Conservation (phyloP, 2,888 invertebrate species). For the Pristionchus exspectatus region DNA sequence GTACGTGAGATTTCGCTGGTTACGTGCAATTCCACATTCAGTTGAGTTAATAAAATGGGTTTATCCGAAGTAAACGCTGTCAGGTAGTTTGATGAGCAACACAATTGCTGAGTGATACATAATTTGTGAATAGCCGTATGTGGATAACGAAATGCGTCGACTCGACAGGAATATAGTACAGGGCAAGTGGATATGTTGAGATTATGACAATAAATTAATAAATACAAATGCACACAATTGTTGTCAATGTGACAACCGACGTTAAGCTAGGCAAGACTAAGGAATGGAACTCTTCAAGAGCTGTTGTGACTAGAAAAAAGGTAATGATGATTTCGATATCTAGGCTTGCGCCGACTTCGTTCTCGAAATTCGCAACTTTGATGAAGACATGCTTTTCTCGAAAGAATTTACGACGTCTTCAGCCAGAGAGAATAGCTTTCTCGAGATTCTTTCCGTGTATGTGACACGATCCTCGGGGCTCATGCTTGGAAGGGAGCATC, state of each 20-base stretch:
- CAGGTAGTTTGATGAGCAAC: background rate
- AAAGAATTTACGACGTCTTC: background rate
- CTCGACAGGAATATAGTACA: background rate
- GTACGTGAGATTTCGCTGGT: too few species aligned
- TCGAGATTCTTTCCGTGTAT: background rate
- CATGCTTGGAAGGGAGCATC: background rate
- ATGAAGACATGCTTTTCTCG: background rate
- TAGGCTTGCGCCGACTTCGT: background rate
- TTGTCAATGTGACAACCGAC: background rate
- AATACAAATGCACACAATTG: background rate
- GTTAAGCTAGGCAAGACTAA: background rate
- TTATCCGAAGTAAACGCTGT: too few species aligned
- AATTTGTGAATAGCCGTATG: background rate
- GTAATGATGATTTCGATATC: background rate
- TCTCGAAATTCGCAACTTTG: background rate
- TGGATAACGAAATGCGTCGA: background rate
- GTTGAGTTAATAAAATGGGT: too few species aligned
- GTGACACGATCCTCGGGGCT: background rate
- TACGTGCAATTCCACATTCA: too few species aligned
- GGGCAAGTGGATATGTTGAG: background rate
- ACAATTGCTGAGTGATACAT: background rate
- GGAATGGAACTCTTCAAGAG: background rate
- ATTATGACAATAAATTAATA: slow-evolving; percentile 5
- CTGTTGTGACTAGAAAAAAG: background rate
- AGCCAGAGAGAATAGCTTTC: background rate